Percentiles rank a stretch among this genome's conserved stretches.
These are phyloP conservation scores for Enteromius paludinosus DNA, from an alignment of 2,797 vertebrate species.

Conservation along the genomic window DNA sequence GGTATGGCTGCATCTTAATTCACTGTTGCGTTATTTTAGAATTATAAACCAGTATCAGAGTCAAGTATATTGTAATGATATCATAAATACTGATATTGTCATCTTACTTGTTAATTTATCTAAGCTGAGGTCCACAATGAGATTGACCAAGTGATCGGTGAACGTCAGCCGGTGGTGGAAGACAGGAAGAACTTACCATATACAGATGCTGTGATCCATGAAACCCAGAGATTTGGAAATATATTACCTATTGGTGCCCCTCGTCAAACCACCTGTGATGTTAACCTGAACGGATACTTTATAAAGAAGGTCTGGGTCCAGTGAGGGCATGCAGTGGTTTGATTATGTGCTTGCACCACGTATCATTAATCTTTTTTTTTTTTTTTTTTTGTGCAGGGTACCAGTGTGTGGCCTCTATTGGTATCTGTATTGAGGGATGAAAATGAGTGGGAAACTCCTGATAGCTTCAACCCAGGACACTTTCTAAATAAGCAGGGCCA, in stretches of 20 bases:
- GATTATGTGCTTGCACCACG: not conserved
- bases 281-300: constrained; percentile 63
- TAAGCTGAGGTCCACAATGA: constrained; percentile 53
- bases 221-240: constrained; percentile 64
- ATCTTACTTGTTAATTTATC: constrained; percentile 31
- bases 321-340: not conserved
- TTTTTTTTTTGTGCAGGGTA: constrained; percentile 54
- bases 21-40: not conserved
- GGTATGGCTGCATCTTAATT: constrained; percentile 53
- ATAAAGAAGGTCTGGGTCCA: constrained; percentile 64
- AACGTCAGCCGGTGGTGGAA: constrained; percentile 53
- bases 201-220: constrained; percentile 69
- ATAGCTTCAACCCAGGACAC: constrained; percentile 63
- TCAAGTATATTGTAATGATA: not conserved
- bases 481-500: constrained; percentile 62
- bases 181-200: constrained; percentile 68
- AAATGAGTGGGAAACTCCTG: constrained; percentile 65
- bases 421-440: constrained; percentile 65
- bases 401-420: constrained; percentile 59
- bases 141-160: constrained; percentile 57
- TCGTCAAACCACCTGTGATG: constrained; percentile 56
- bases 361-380: not conserved
- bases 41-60: not conserved
- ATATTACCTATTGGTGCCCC: constrained; percentile 39
- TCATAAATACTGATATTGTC: not conserved